Conservation (phyloP, 2,888 invertebrate species). For the Hirudinaria manillensis region DNA sequence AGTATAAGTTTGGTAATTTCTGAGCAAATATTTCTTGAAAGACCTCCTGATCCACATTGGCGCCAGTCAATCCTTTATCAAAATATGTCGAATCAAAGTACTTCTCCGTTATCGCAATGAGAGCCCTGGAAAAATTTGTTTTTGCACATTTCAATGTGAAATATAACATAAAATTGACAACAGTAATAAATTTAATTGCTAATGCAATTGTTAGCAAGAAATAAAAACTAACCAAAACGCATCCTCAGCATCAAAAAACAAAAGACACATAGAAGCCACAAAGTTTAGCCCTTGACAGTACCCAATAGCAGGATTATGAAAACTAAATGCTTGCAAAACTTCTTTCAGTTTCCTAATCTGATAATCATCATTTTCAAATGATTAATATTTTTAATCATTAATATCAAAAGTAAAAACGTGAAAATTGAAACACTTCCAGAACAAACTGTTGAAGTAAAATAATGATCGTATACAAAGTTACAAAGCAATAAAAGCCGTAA, state of each 20-base stretch:
- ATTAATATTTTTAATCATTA: too few relatives aligned
- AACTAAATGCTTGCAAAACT: constrained; percentile 58
- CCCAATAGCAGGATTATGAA: constrained; percentile 57
- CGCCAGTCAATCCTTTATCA: constrained; percentile 57
- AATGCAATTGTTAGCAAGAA: background rate
- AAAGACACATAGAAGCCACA: constrained; percentile 56
- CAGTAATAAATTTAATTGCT: background rate
- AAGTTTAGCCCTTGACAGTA: constrained; percentile 61
- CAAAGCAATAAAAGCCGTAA: background rate
- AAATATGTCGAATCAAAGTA: constrained; percentile 58
- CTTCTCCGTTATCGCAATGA: constrained; percentile 58
- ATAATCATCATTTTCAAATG: background rate
- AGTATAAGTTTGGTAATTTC: constrained; percentile 55
- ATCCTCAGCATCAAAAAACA: constrained; percentile 58
- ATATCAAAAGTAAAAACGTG: background rate
- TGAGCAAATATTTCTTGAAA: constrained; percentile 56
- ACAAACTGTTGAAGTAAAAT: background rate
- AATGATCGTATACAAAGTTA: background rate
- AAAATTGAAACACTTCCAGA: background rate
- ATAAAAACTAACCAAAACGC: constrained; percentile 56
- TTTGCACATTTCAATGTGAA: background rate
- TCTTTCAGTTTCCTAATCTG: constrained; percentile 57
- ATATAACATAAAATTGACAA: background rate
- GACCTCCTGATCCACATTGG: constrained; percentile 58
- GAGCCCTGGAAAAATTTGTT: constrained; percentile 47